phyloP scores from a whole-genome alignment of 2,797 vertebrate genomes.

The Varecia variegata region DNA sequence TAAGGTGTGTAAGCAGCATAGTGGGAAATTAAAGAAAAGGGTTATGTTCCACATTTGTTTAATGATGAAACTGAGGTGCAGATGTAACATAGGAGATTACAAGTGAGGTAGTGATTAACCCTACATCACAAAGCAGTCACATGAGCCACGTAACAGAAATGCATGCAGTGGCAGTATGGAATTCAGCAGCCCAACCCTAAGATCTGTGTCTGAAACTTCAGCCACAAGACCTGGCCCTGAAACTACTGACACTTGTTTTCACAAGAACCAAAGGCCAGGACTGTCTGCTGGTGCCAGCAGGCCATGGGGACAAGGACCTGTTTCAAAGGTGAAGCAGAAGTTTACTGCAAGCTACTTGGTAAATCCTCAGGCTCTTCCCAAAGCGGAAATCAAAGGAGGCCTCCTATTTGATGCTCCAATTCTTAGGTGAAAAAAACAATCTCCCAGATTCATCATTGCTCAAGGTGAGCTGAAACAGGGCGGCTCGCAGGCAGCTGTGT shows the following conservation, averaged over 20 bases:
- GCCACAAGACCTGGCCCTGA: neutral
- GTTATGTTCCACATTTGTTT: neutral
- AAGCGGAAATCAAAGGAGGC: constrained; percentile 48
- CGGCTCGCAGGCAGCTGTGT: constrained; percentile 67
- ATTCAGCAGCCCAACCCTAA: neutral
- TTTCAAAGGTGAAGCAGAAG: constrained; percentile 64
- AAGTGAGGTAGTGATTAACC: neutral
- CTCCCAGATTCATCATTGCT: constrained; percentile 65
- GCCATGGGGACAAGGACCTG: neutral
- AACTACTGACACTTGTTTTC: neutral
- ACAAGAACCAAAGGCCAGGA: neutral
- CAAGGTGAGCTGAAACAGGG: constrained; percentile 78
- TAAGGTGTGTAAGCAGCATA: neutral
- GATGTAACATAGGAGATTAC: neutral
- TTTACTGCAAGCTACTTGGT: neutral
- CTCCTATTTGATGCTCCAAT: constrained; percentile 70
- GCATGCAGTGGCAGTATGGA: neutral
- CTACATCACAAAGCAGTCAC: neutral
- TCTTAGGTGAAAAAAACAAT: constrained; percentile 4
- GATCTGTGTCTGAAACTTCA: neutral
- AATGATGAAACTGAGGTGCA: neutral
- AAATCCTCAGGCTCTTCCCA: constrained; percentile 62
- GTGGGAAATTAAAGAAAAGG: neutral
- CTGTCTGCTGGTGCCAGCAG: neutral
- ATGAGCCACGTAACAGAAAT: neutral